Percentiles rank a stretch among this genome's conserved stretches.
These are phyloP conservation scores for Cromileptes altivelis DNA, from an alignment of 2,113 vertebrate genomes.

Conservation along the genomic window DNA sequence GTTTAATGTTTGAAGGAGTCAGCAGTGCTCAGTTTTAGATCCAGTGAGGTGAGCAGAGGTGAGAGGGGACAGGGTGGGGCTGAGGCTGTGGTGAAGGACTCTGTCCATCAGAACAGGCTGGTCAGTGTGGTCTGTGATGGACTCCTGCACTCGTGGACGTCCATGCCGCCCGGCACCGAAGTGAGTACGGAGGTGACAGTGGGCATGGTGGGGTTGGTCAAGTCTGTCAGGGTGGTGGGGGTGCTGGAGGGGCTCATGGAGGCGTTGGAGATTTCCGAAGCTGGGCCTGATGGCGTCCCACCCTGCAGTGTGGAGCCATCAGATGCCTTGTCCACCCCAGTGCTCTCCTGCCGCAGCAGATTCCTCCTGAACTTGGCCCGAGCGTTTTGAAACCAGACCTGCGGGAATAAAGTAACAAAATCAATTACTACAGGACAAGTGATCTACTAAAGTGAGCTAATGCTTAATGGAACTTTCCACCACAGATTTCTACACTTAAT, in stretches of 20 bases:
- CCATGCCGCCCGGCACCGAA: conserved; percentile 91
- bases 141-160: conserved; percentile 95
- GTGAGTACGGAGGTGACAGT: conserved; percentile 97
- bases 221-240: conserved; percentile 98
- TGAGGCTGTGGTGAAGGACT: conserved; percentile 2
- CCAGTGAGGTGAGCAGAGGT: conserved; percentile 29
- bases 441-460: not conserved
- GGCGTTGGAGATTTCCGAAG: conserved; percentile 97
- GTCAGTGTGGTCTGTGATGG: conserved; percentile 98
- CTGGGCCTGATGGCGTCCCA: conserved; percentile 95
- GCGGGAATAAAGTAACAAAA: not conserved
- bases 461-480: not conserved
- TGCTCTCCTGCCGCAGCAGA: conserved; percentile 97
- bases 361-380: conserved; percentile 98
- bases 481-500: not conserved
- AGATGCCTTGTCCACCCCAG: conserved; percentile 94
- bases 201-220: conserved; percentile 98
- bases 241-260: conserved; percentile 98
- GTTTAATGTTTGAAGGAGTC: conserved; percentile 64
- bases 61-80: not conserved
- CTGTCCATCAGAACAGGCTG: conserved; percentile 96
- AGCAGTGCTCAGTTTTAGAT: conserved; percentile 68
- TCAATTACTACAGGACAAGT: not conserved
- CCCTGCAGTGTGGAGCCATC: conserved; percentile 93
- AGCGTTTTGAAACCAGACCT: conserved; percentile 99